Evolutionary conservation across 2,888 invertebrate species (phyloP), one percentile per base, ranked within the genome.

Genomic region (Diplolepis rosae): DNA sequence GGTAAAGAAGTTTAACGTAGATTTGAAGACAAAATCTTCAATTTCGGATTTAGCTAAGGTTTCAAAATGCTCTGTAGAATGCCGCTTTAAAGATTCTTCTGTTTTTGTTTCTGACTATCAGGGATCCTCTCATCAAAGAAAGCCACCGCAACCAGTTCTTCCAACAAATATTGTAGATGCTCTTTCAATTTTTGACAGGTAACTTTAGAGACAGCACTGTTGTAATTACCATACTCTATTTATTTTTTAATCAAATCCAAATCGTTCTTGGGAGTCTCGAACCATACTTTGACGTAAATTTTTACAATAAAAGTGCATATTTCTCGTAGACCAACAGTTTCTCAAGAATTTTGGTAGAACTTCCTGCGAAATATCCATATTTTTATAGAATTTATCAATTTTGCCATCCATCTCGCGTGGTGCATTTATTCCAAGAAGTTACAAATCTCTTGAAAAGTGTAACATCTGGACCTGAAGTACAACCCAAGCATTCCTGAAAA

Each of bases 351-450:
- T 9, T 81, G 28, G 27, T 70, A 18, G 54, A 76, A 80, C 42
- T 72, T 61, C 7, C 73, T 56, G 45, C 73, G 71, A 70, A 82
- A 80, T 42, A 81, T 51, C 69, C 70, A 79, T n/a, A 82, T 82
- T 76, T 82, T 83, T 35, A 80, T 71, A 15, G 61, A 72, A 68
- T 80, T 81, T 65, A 80, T 80, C 4, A 73, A 77, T 73, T 81
- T 82, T 18, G 75, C 50, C 79, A 82, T 80, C 80, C 82, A 84
- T 13, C 81, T 70, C 39, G 80, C 79, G 66, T 82, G 81, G 56
- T 79, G 79, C 42, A 78, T 65, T 28, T 80, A 48, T 77, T 35
- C 81, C 80, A 48, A 79, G 78, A 28, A 28, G 32, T 27, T 68
- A 68, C 61, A 68, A 39, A 1, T 51, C 65, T 18, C 56, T 68